Conservation (phyloP, 2,888 invertebrate genomes). For the Himalopsyche kuldschensis region DNA sequence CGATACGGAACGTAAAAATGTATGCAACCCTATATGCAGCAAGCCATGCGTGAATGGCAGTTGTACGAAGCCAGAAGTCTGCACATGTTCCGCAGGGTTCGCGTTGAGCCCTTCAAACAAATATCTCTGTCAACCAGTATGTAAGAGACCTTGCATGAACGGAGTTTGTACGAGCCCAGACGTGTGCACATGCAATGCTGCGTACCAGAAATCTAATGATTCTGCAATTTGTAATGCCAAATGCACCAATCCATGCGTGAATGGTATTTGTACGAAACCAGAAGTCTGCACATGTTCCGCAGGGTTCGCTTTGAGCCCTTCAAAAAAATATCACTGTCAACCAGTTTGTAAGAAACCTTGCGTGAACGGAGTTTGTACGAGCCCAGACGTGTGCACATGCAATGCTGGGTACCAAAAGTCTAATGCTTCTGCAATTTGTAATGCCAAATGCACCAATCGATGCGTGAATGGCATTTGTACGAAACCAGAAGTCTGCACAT, state of each 20-base stretch:
- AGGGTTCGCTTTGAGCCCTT: not conserved
- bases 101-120: not conserved
- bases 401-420: constrained; percentile 39
- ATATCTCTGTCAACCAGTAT: constrained; percentile 12
- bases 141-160: constrained; percentile 43
- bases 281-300: constrained; percentile 30
- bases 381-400: constrained; percentile 45
- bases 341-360: constrained; percentile 45
- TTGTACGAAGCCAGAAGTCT: constrained; percentile 39
- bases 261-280: constrained; percentile 42
- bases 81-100: too few species aligned
- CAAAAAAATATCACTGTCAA: constrained; percentile 41
- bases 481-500: constrained; percentile 38
- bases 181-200: constrained; percentile 46
- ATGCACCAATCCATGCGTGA: constrained; percentile 30
- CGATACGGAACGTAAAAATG: not conserved
- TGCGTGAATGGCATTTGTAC: constrained; percentile 42
- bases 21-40: constrained; percentile 25
- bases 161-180: constrained; percentile 44
- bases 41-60: constrained; percentile 24
- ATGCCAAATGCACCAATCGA: constrained; percentile 41
- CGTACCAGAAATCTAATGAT: constrained; percentile 33
- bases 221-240: constrained; percentile 26
- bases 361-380: constrained; percentile 44
- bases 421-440: constrained; percentile 34